Evolutionary conservation across 2,888 invertebrate genomes (phyloP), one percentile per base, ranked within the genome.

Genomic region (Tipula lateralis): DNA sequence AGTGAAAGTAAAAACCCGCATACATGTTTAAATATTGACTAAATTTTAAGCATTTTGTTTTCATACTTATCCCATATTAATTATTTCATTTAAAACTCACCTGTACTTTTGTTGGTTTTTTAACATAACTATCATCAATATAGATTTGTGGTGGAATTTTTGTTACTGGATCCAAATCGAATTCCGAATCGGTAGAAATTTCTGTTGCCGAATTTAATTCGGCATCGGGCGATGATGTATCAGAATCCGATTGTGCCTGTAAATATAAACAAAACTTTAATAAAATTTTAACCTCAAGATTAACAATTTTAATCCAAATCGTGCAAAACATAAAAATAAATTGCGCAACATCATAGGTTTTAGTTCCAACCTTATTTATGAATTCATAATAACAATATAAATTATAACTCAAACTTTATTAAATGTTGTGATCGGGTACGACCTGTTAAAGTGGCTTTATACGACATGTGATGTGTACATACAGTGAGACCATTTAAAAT

Each of bases 111-210:
- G 92, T 92, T 66, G 93, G 92, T 87, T 92, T 93, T 30, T 92
- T 91, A 84, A 93, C 91, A 87, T 91, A 91, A 29, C 91, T 90
- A 87, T 95, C 95, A 88, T 94, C 94, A 86, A 95, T 93, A 84
- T 94, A 92, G 85, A 96, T 96, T 86, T 94, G 93, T 12, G 96
- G 96, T 86, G 94, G 93, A 84, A 94, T 93, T 29, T 89, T 88
- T 85, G 89, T 88, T 0, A 93, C 93, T 29, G 95, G 94, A 88
- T 96, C 96, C 86, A 96, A 94, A 86, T 96, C 97, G 88, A 97
- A 97, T 91, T 97, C 97, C 30, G 97, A 97, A 91, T 97, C 97
- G 0, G 97, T 97, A 83, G 96, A 96, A 87, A 97, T 97, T 91
- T 97, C 97, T 0, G 97, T 97, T 1, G 96, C 96, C 6, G 96